Base-by-base conservation (phyloP, 1,140 invertebrate species). In the Scaptomyza graminum region DNA sequence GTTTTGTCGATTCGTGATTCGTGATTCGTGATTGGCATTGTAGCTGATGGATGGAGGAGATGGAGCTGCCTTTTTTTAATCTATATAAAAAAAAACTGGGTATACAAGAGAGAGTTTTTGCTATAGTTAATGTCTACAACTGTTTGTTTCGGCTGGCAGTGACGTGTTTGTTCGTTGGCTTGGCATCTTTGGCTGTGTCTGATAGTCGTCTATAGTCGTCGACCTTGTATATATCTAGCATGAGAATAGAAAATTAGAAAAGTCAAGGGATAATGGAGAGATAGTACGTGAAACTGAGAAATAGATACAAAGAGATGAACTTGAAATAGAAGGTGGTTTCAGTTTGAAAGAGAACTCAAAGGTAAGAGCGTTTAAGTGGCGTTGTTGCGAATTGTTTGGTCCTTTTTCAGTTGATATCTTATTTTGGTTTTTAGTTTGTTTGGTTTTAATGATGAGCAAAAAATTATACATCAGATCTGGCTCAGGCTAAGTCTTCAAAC, bases 131-230 rank as follows among this genome's bases (percentile, higher is more conserved):
- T 25, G 18, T 47, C 37, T 71, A 65, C 52, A 76, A 43, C 59
- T 69, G 59, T 85, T 62, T 69, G 54, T 85, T 62, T 61, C 60
- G 52, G 52, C 59, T 76, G 74, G 74, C 74, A 76, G 74, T 84
- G 80, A 76, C 46, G 69, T 34, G 31, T 60, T 84, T 79, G 60
- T 54, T 67, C 54, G 76, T 81, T 84, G 74, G 81, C 81, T 84
- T 80, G 77, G 76, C 65, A 75, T 82, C 31, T 54, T 74, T 79
- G 65, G 80, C 62, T 80, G 55, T 69, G 66, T 60, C 22, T 61
- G 63, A 25, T 74, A 31, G 37, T 41, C 60, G 60, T 76, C 72
- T 41, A 71, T 59, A 59, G 61, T 76, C 67, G 62, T 79, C 55
- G n/a, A n/a, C n/a, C 60, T 60, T 77, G 12, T 22, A n/a, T 31